Evolutionary conservation across 2,113 vertebrate genomes (phyloP).

Genomic region (Salvelinus namaycush): DNA sequence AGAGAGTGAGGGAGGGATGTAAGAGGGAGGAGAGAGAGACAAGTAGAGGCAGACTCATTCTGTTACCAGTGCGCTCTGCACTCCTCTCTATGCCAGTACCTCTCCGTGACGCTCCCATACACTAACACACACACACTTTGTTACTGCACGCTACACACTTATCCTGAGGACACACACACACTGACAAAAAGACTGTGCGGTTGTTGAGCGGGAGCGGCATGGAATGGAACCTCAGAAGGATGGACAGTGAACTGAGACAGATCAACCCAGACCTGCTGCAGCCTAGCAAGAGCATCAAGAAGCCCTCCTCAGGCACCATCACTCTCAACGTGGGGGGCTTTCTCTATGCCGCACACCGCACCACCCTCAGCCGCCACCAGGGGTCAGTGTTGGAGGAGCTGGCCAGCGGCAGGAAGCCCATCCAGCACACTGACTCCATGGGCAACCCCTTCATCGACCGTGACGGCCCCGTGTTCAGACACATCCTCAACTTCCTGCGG

Average conservation of each 20-base stretch:
- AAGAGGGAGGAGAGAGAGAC: conserved; percentile 19
- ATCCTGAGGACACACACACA: not conserved
- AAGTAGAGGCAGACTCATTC: conserved; percentile 62
- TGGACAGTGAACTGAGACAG: conserved; percentile 82
- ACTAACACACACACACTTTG: not conserved
- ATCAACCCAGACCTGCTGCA: conserved; percentile 88
- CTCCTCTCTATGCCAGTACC: conserved; percentile 60
- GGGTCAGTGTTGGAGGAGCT: conserved; percentile 93
- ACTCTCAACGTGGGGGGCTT: conserved; percentile 97
- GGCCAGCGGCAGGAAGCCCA: conserved; percentile 89
- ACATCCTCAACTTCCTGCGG: conserved; percentile 95
- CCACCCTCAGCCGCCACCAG: conserved; percentile 88
- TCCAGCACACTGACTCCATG: conserved; percentile 88
- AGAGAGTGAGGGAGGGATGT: not conserved
- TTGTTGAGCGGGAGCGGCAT: conserved; percentile 72
- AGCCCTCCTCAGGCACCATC: conserved; percentile 81
- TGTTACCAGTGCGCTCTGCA: conserved; percentile 76
- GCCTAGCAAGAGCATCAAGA: conserved; percentile 91
- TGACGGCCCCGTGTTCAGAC: conserved; percentile 94
- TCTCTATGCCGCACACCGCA: conserved; percentile 92
- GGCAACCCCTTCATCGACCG: conserved; percentile 97
- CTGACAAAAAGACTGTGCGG: conserved; percentile 42
- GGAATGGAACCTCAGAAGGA: conserved; percentile 91
- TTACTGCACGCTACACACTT: not conserved
- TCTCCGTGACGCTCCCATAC: conserved; percentile 37